phyloP scores from a whole-genome alignment of 1,140 invertebrate genomes.

The Cyphomyrmex costatus region DNA sequence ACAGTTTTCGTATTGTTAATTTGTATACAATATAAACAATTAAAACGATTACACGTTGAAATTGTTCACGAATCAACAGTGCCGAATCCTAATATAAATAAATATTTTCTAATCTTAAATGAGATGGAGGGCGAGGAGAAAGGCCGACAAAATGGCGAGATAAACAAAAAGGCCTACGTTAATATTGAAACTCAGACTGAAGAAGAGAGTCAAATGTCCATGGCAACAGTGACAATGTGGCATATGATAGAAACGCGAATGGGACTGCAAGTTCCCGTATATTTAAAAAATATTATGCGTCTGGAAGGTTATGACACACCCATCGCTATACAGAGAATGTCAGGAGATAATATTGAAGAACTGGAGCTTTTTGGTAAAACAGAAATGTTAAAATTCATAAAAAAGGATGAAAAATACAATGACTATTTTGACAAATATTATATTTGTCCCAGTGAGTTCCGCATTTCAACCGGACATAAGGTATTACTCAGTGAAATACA shows the following conservation, averaged over 20 bases:
- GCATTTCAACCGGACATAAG: conserved; percentile 22
- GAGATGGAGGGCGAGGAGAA: no score
- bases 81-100: no score
- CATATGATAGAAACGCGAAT: conserved; percentile 6
- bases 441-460: conserved; percentile 9
- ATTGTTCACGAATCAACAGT: no score
- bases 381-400: no score
- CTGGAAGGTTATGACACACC: conserved; percentile 15
- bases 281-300: conserved; percentile 26
- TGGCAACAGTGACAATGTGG: background rate
- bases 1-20: no score
- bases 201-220: background rate
- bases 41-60: no score
- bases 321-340: conserved; percentile 3
- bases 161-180: background rate
- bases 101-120: no score
- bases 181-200: conserved; percentile 7
- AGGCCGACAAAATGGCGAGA: background rate
- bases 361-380: background rate
- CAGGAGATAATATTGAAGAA: background rate
- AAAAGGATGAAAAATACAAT: no score
- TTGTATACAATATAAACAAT: no score
- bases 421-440: background rate
- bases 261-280: conserved; percentile 2
- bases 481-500: conserved; percentile 18